phyloP scores from a whole-genome alignment of 2,113 vertebrate genomes.

The Merops nubicus region DNA sequence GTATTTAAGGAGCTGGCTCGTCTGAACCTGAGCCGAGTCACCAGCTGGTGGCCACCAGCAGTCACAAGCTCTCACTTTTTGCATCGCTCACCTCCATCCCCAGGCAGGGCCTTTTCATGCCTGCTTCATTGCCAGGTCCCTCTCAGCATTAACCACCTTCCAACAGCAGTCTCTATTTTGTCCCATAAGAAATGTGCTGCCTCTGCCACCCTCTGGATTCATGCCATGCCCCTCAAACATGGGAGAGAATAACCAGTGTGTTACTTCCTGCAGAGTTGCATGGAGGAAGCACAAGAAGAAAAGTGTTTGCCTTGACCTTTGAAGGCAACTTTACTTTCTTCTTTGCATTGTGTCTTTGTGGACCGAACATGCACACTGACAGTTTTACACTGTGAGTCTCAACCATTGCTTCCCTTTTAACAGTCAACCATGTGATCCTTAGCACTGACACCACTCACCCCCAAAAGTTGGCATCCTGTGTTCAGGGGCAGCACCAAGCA shows the following conservation, averaged over 20 bases:
- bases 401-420: not conserved
- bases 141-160: not conserved
- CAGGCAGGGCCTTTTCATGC: not conserved
- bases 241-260: not conserved
- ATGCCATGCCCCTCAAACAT: not conserved
- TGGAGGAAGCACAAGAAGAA: not conserved
- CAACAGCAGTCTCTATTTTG: not conserved
- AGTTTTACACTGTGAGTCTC: not conserved
- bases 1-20: not conserved
- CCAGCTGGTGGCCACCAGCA: not conserved
- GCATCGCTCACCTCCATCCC: not conserved
- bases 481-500: not conserved
- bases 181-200: not conserved
- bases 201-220: not conserved
- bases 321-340: not conserved
- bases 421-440: rapidly evolving
- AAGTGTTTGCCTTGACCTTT: not conserved
- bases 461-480: not conserved
- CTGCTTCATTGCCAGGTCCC: rapidly evolving
- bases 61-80: not conserved
- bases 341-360: not conserved
- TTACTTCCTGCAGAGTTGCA: not conserved
- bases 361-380: not conserved
- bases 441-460: not conserved
- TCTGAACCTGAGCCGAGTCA: not conserved